Evolutionary conservation across 2,797 vertebrate genomes (phyloP).

Genomic region (Rhinophrynus dorsalis): DNA sequence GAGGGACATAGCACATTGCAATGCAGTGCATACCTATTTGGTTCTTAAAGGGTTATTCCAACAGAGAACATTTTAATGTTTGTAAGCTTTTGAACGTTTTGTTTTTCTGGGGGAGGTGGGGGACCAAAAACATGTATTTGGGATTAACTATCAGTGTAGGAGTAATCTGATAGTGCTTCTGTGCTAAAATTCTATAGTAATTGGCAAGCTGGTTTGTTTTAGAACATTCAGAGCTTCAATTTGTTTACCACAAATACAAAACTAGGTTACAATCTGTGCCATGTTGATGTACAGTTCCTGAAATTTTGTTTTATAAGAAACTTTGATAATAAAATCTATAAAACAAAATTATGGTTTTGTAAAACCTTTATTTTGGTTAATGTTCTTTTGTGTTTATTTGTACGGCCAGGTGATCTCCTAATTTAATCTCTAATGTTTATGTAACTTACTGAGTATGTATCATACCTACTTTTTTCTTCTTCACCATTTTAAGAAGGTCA

Average conservation of each 20-base stretch:
- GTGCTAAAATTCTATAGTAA: constrained; percentile 64
- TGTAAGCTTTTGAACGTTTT: constrained; percentile 59
- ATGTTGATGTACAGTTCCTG: constrained; percentile 84
- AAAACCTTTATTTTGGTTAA: constrained; percentile 53
- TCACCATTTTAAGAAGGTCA: too few species aligned
- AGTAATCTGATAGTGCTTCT: constrained; percentile 66
- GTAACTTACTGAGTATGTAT: too few species aligned
- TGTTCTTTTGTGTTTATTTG: too few species aligned
- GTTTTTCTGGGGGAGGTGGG: too few species aligned
- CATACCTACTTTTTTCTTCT: too few species aligned
- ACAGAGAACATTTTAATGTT: constrained; percentile 66
- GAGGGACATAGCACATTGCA: too few species aligned
- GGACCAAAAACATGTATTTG: constrained; percentile 60
- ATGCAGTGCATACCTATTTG: too few species aligned
- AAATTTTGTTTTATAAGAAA: constrained; percentile 84
- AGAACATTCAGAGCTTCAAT: constrained; percentile 64
- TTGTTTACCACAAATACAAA: constrained; percentile 66
- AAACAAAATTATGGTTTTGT: constrained; percentile 61
- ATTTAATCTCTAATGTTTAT: constrained; percentile 57
- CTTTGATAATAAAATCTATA: constrained; percentile 92
- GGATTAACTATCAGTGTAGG: constrained; percentile 65
- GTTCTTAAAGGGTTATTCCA: too few species aligned
- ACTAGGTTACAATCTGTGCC: constrained; percentile 77
- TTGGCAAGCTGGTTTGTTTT: constrained; percentile 63
- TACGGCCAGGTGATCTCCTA: too few species aligned